Base-by-base conservation (phyloP, 2,888 invertebrate species). In the Tribolium freemani region DNA sequence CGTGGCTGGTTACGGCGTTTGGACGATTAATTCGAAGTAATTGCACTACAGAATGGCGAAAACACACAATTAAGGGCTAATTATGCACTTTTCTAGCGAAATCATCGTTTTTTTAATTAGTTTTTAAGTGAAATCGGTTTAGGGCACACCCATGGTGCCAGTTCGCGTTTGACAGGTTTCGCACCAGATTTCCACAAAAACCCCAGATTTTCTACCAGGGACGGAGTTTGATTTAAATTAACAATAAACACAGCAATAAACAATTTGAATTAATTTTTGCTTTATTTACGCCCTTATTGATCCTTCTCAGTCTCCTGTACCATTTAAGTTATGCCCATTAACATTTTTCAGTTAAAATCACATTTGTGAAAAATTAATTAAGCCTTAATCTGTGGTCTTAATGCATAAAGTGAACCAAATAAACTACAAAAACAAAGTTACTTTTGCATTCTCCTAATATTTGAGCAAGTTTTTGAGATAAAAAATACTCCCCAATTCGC, bases 91-190 rank as follows among this genome's bases (percentile, higher is more conserved):
- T n/a, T n/a, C n/a, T n/a, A 10, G 16, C 6, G 51, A 21, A 38
- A 45, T 51, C 63, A 63, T 63, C 13, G 31, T 60, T 63, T 61
- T 2, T 3, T 48, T 31, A 5, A 16, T 50, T 31, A n/a, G 31
- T 63, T 63, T 9, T 51, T 38, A 51, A 63, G 9, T 63, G 10
- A 63, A 51, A 9, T 63, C 10, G 11, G 13, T 10, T 51, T 3
- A 38, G 51, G 63, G 51, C 51, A 63, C 63, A 51, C 63, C 63
- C 63, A 63, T 63, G 16, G 51, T 63, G 51, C 20, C 20, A 20
- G 44, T 54, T 13, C 30, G 44, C 45, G n/a, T 20, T 31, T 64
- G 45, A 54, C 54, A 11, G 45, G 45, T 13, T 16, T 30, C 21
- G 9, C 8, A 53, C 64, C 11, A 64, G 30, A 53, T 13, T 20